Evolutionary conservation across 2,113 vertebrate species (phyloP).

Genomic region (Ptilorrhoa leucosticta): DNA sequence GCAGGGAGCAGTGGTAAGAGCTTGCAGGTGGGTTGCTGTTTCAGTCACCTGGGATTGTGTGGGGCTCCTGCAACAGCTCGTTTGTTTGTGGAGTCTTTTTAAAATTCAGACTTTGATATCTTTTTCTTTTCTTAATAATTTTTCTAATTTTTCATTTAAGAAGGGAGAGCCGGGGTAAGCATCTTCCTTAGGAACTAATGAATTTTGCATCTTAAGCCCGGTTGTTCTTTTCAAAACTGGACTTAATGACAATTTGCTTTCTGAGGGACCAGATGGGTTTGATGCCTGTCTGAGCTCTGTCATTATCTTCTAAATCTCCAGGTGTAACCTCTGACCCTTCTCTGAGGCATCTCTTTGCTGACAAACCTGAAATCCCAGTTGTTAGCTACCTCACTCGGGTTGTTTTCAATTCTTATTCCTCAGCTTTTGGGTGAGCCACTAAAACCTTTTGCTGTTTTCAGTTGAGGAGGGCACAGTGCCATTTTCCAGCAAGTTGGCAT

Average conservation of each 20-base stretch:
- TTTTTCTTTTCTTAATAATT: neutral
- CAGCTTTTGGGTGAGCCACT: neutral
- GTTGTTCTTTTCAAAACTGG: neutral
- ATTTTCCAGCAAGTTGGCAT: constrained; percentile 5
- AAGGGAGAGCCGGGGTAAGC: neutral
- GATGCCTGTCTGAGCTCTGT: neutral
- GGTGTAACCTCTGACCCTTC: constrained; percentile 20
- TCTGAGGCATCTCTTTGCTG: neutral
- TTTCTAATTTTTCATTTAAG: neutral
- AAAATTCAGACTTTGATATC: neutral
- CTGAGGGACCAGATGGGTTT: neutral
- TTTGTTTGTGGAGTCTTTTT: neutral
- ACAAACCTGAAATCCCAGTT: constrained; percentile 43
- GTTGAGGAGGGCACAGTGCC: constrained; percentile 11
- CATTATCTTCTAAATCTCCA: constrained; percentile 6
- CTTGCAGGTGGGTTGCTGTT: neutral
- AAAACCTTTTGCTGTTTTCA: neutral
- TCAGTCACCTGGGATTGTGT: neutral
- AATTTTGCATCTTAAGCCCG: neutral
- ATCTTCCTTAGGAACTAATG: neutral
- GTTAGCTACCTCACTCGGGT: neutral
- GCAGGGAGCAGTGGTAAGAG: neutral
- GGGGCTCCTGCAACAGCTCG: neutral
- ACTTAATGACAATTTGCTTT: neutral
- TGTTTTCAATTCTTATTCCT: neutral